Evolutionary conservation across 1,140 invertebrate genomes (phyloP).

Genomic region (Drosophila melanogaster): Release_6_plus_ISO1_MT NT_037436.4:2193001-2193500

Average conservation of each 20-base stretch:
- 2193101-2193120: slow-evolving; percentile 26
- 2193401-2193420: slow-evolving; percentile 75
- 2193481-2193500: neutral
- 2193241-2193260: slow-evolving; percentile 68
- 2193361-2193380: slow-evolving; percentile 12
- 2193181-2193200: neutral
- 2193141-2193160: slow-evolving; percentile 75
- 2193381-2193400: slow-evolving; percentile 61
- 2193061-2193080: slow-evolving; percentile 49
- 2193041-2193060: slow-evolving; percentile 46
- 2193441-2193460: slow-evolving; percentile 70
- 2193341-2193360: slow-evolving; percentile 60
- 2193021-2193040: slow-evolving; percentile 21
- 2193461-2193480: slow-evolving; percentile 54
- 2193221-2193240: slow-evolving; percentile 68
- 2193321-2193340: slow-evolving; percentile 65
- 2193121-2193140: slow-evolving; percentile 47
- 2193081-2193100: slow-evolving; percentile 42
- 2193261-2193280: slow-evolving; percentile 32
- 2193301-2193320: slow-evolving; percentile 22
- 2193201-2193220: slow-evolving; percentile 58
- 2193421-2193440: slow-evolving; percentile 50
- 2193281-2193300: slow-evolving; percentile 21
- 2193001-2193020: slow-evolving; percentile 53
- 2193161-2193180: neutral